phyloP scores from a whole-genome alignment of 1,140 invertebrate species.

The Diachasmimorpha longicaudata region DNA sequence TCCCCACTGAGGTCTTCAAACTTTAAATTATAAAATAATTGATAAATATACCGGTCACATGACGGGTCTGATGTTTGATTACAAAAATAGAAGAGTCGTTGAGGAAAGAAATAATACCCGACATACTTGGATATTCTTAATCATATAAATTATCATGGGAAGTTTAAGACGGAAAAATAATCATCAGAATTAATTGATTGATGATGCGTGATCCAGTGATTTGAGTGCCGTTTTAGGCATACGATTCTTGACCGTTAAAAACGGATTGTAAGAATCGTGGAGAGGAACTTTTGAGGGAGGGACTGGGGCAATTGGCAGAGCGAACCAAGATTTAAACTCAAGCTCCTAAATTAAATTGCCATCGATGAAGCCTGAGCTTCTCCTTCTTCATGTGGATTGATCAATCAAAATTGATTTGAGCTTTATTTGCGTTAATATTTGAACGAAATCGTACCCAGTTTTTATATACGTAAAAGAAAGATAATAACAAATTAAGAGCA shows the following conservation, averaged over 20 bases:
- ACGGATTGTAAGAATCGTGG: not conserved
- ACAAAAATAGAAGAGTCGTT: too few species aligned
- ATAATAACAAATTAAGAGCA: slow-evolving; percentile 4
- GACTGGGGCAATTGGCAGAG: not conserved
- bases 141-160: not conserved
- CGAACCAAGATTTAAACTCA: too few species aligned
- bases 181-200: not conserved
- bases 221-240: slow-evolving; percentile 23
- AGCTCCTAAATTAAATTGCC: too few species aligned
- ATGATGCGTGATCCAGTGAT: not conserved
- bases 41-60: too few species aligned
- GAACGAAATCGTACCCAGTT: slow-evolving; percentile 34
- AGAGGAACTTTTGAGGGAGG: not conserved
- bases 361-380: not conserved
- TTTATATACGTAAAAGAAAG: slow-evolving; percentile 30
- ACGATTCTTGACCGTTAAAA: not conserved
- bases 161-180: not conserved
- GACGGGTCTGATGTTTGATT: too few species aligned
- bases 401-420: slow-evolving; percentile 54
- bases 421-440: slow-evolving; percentile 30
- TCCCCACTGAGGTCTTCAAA: too few species aligned
- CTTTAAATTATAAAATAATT: too few species aligned
- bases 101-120: too few species aligned
- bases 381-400: slow-evolving; percentile 31
- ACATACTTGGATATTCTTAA: not conserved